Evolutionary conservation across 2,797 vertebrate species (phyloP), one percentile per base, ranked within the genome.

Genomic region (Loriculus beryllinus): DNA sequence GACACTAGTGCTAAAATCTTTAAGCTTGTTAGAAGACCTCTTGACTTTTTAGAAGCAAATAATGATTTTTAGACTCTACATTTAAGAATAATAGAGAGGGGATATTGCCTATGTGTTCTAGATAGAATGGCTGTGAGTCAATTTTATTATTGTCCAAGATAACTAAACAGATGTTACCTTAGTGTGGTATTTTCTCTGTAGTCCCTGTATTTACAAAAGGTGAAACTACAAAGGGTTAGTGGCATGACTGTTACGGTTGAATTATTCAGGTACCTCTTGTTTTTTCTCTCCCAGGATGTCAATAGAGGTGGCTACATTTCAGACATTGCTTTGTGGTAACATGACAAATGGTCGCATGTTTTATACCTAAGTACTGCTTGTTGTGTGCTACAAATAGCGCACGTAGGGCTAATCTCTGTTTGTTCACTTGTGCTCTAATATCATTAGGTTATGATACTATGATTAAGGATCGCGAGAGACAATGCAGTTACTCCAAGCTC

Each of bases 371-470:
- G 42, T 28, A 12, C 7, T 26, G 8, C 17, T 67, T 12, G 13
- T 12, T 37, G 39, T 59, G 62, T 35, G 69, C 76, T 63, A 16
- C 40, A 67, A 67, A 2, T 1, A 45, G 49, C 7, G 17, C 57
- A 11, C 2, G 8, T 40, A 72, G 42, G 33, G 39, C 31, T 47
- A 2, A 87, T 65, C 65, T 57, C 59, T 51, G 64, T 45, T 31
- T 8, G 15, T 31, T 22, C 25, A 52, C 47, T n/a, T 4, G 22
- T 65, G 81, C 57, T 54, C 6, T 9, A 7, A 3, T 37, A 48
- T 12, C 64, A 12, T 19, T 2, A 26, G 37, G 48, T 37, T 12
- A 12, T 19, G 35, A 1, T 16, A 4, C 1, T 4, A 1, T 52
- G 72, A 43, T 59, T 37, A 69, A 17, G 14, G 8, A 19, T 82